These are phyloP conservation scores for Formica selysi DNA, from an alignment of 1,140 invertebrate species.

Conservation along the genomic window DNA sequence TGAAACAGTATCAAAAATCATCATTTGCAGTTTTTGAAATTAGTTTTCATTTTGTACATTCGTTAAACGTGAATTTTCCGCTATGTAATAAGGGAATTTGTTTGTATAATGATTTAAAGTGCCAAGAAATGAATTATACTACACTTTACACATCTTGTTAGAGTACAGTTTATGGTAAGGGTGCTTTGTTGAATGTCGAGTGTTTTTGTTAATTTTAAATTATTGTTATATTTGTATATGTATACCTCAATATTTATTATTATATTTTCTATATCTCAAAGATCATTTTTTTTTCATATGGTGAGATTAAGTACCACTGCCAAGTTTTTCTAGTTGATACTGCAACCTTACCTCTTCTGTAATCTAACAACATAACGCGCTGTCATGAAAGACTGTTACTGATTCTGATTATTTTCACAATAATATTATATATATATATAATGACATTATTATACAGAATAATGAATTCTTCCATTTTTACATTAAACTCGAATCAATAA, in stretches of 20 bases:
- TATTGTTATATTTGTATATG: constrained; percentile 9
- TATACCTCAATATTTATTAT: constrained; percentile 35
- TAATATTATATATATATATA: constrained; percentile 22
- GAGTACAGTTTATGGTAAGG: constrained; percentile 28
- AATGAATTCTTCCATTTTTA: constrained; percentile 39
- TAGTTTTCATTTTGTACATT: constrained; percentile 38
- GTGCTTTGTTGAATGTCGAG: constrained; percentile 23
- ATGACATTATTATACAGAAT: constrained; percentile 23
- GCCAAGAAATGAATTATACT: constrained; percentile 49
- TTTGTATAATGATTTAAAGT: constrained; percentile 57
- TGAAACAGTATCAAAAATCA: constrained; percentile 51
- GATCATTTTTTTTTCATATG: neutral
- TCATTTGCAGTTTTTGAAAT: constrained; percentile 29
- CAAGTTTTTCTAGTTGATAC: constrained; percentile 13
- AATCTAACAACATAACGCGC: constrained; percentile 36
- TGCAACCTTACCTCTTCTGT: constrained; percentile 28
- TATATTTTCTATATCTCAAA: neutral
- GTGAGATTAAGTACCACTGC: neutral
- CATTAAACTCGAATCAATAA: constrained; percentile 49
- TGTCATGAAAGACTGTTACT: constrained; percentile 46
- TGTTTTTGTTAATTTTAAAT: constrained; percentile 31
- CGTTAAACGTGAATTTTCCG: neutral
- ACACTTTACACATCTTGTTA: constrained; percentile 31
- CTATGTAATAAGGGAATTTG: constrained; percentile 22
- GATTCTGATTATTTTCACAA: constrained; percentile 12